Evolutionary conservation across 2,113 vertebrate species (phyloP), one percentile per base, ranked within the genome.

Genomic region (Campylomormyrus tamandua): DNA sequence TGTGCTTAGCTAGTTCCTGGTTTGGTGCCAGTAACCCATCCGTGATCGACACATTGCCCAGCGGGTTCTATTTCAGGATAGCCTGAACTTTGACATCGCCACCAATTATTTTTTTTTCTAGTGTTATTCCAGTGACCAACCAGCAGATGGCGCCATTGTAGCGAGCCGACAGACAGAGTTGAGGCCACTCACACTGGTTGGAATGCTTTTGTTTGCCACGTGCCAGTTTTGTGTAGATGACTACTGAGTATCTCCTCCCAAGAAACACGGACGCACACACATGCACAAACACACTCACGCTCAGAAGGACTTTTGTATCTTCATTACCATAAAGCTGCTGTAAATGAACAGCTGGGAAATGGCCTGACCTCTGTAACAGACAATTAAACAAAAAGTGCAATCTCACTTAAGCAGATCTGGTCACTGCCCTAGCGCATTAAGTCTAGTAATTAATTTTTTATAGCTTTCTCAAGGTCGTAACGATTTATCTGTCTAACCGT

Each of bases 71-170:
- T 56, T 62, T 62, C 62, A 66, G 62, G 62, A n/a, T 11, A 66
- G 62, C n/a, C 62, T 66, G 62, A 5, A 27, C 62, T 66, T 11
- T 66, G 62, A 27, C n/a, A 66, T 66, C 2, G 62, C 9, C 24
- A 1, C 10, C 3, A 2, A 27, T 66, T 66, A 5, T 70, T 70
- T 66, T 66, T 66, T 50, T 87, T 7, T 56, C 10, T 15, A 46
- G 13, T 35, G 48, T 70, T 13, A 11, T 35, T 2, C 17, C 7
- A 27, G 7, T 9, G 24, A 19, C 4, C 46, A 13, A 1, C 48
- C 88, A 89, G 46, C 46, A 89, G 88, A 50, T 74, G 66, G 45
- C n/a, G 49, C 45, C 88, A 77, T 77, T 89, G 88, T 21, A 77
- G 27, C 19, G 8, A 24, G 74, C 27, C 3, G 58, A 24, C 31